A percentile compares a stretch with the other conserved stretches of the same genome.
Evolutionary conservation across 2,888 invertebrate species (phyloP).

Genomic region (Micropterix aruncella): DNA sequence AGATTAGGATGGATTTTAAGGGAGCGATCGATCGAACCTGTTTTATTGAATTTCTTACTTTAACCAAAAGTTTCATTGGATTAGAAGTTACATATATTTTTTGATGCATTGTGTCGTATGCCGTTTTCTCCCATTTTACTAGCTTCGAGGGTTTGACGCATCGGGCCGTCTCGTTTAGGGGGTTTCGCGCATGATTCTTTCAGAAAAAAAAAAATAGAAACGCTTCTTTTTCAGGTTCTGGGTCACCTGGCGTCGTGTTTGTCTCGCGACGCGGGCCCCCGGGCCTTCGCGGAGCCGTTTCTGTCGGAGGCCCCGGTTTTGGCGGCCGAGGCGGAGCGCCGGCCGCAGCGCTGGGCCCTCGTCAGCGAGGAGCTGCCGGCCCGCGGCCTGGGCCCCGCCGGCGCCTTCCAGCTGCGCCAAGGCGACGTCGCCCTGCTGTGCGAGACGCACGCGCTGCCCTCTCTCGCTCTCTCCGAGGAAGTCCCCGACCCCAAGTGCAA

Average conservation of each 20-base stretch:
- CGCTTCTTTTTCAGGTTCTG: constrained; percentile 39
- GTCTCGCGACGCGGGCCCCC: constrained; percentile 85
- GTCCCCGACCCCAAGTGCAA: constrained; percentile 93
- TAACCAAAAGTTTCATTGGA: too few relatives aligned
- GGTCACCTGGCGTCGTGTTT: constrained; percentile 84
- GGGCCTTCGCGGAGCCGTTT: constrained; percentile 91
- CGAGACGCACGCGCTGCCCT: constrained; percentile 73
- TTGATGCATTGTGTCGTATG: too few relatives aligned
- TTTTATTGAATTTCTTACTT: too few relatives aligned
- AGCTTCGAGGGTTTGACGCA: too few relatives aligned
- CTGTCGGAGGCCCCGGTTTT: constrained; percentile 73
- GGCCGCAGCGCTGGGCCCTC: constrained; percentile 88
- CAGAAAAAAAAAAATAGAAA: too few relatives aligned
- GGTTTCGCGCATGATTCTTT: too few relatives aligned
- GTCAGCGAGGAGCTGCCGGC: constrained; percentile 88
- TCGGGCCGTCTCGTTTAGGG: too few relatives aligned
- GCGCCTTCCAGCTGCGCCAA: constrained; percentile 84
- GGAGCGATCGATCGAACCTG: too few relatives aligned
- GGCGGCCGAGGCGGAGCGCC: constrained; percentile 69
- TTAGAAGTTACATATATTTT: too few relatives aligned
- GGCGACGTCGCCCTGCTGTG: constrained; percentile 87
- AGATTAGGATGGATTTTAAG: too few relatives aligned
- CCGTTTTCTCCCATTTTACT: too few relatives aligned
- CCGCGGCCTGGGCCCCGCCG: constrained; percentile 67
- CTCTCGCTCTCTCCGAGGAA: constrained; percentile 91